Percentiles rank a stretch among this genome's conserved stretches.
Evolutionary conservation across 2,113 vertebrate genomes (phyloP).

Genomic region (Corythoichthys haematopterus): DNA sequence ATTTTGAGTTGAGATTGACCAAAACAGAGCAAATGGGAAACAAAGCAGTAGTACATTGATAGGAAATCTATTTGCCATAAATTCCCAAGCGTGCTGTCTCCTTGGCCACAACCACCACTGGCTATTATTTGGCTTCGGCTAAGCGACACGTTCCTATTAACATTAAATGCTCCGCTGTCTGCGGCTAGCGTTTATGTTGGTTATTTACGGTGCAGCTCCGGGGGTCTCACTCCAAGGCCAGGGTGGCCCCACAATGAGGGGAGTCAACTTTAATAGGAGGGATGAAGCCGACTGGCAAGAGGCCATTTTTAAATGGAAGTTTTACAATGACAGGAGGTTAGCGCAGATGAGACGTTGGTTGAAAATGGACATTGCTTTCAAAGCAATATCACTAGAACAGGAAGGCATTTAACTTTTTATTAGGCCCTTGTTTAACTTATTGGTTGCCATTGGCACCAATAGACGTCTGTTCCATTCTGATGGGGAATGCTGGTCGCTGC

Average conservation of each 20-base stretch:
- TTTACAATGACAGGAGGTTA: neutral
- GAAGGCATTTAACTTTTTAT: too few species aligned
- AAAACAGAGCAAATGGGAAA: conserved; percentile 35
- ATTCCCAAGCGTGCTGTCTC: conserved; percentile 53
- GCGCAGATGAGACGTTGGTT: neutral
- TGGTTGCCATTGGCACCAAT: too few species aligned
- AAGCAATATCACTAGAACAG: too few species aligned
- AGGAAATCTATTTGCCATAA: conserved; percentile 71
- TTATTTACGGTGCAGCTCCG: conserved; percentile 60
- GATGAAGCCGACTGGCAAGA: neutral
- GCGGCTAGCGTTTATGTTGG: conserved; percentile 64
- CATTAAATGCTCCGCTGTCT: conserved; percentile 62
- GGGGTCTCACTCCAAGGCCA: conserved; percentile 45
- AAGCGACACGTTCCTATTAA: conserved; percentile 68
- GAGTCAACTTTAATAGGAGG: neutral
- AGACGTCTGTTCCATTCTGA: too few species aligned
- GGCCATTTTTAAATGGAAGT: neutral
- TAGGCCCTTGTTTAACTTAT: too few species aligned
- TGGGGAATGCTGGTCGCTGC: too few species aligned
- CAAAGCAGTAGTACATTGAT: conserved; percentile 41
- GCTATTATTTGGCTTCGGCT: conserved; percentile 71
- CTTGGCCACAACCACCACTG: conserved; percentile 44
- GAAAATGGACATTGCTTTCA: neutral
- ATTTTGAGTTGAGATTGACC: conserved; percentile 27
- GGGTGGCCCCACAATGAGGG: conserved; percentile 14